Percentiles rank a stretch among this genome's conserved stretches.
phyloP scores from a whole-genome alignment of 2,113 vertebrate genomes.

The Anolis sagrei region DNA sequence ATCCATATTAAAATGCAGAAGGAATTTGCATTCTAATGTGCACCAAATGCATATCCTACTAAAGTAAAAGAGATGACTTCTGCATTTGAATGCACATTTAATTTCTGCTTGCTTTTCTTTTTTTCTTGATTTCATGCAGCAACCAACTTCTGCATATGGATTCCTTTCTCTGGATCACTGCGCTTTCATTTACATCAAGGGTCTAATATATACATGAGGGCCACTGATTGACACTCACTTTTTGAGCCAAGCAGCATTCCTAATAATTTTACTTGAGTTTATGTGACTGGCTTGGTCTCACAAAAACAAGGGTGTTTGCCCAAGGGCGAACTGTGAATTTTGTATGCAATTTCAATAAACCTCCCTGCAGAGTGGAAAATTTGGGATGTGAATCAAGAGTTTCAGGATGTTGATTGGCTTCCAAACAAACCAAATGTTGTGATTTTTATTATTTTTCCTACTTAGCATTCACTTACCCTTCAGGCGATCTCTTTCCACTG shows the following conservation, averaged over 20 bases:
- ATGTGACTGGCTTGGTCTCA: conserved; percentile 43
- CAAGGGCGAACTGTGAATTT: conserved; percentile 73
- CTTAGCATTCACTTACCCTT: conserved; percentile 76
- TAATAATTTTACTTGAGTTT: conserved; percentile 48
- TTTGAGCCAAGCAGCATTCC: conserved; percentile 55
- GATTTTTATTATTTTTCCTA: conserved; percentile 73
- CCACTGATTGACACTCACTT: conserved; percentile 65
- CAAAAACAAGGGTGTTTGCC: conserved; percentile 63
- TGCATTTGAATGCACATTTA: background rate
- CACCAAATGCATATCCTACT: background rate
- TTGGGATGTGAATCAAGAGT: conserved; percentile 61
- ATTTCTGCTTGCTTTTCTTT: background rate
- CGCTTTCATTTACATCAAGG: conserved; percentile 58
- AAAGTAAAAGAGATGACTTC: background rate
- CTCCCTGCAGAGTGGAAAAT: conserved; percentile 54
- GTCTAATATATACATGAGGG: conserved; percentile 62
- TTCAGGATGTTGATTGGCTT: conserved; percentile 68
- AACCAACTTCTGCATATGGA: background rate
- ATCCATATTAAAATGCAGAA: background rate
- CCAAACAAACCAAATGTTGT: conserved; percentile 68
- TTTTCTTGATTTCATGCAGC: background rate
- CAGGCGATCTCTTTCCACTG: conserved; percentile 73
- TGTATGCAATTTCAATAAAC: conserved; percentile 73
- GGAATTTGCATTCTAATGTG: background rate
- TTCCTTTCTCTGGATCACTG: background rate